Evolutionary conservation across 2,888 invertebrate genomes (phyloP), one percentile per base, ranked within the genome.

Genomic region (Lochmaea capreae): DNA sequence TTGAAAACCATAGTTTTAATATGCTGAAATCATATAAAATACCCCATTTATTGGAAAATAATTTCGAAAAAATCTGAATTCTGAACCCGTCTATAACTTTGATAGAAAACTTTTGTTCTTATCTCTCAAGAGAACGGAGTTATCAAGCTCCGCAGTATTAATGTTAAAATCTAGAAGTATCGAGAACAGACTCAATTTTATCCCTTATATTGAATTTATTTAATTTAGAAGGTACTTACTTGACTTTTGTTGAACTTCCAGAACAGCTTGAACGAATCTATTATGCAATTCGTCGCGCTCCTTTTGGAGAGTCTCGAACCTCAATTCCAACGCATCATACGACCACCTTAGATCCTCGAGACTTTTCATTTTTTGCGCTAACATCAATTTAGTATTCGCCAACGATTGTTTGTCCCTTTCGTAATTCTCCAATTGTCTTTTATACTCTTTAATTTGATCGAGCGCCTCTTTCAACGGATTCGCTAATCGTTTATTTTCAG

Each of bases 201-300:
- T 22, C 3, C 22, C 22, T 22, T 22, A 22, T 4, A 33, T 6
- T 33, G 4, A 5, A 33, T 33, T 6, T 33, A 33, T 3, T 22
- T 12, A 59, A 59, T 11, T 59, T 59, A 14, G 16, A 14, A 14
- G 22, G 16, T 14, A 66, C 66, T 66, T 39, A 66, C 66, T 42
- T 54, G 94, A 93, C 85, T 94, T 95, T 85, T 96, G 95, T 85
- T 97, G 97, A 4, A 97, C 91, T 83, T 97, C 97, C 58, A 95
- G 88, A 65, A 97, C 92, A 0, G 96, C 95, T 76, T 93, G 91
- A 11, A 95, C 92, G 86, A 97, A 97, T 84, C 93, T 91, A 4
- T 90, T 86, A 83, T 95, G 94, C 26, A 97, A 86, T 68, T 94
- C 93, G 81, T 96, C 93, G 12, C 95, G 89, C 84, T 97, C 97